Evolutionary conservation across 2,797 vertebrate species (phyloP), one percentile per base, ranked within the genome.

Genomic region (Enteromius viviparus): DNA sequence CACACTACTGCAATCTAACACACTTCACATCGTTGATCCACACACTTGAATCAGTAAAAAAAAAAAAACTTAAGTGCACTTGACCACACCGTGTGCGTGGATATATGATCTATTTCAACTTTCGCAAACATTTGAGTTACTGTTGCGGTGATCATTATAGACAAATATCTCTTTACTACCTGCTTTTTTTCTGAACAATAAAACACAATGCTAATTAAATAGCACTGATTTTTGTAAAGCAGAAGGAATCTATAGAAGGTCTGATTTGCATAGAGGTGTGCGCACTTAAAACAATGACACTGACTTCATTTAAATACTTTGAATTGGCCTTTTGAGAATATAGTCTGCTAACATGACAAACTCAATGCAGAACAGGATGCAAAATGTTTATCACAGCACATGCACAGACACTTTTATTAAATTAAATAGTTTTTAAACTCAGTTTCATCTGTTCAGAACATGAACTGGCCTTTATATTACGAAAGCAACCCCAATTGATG

Each of bases 401-500:
- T 58, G 21, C 72, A 58, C 32, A 76, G n/a, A 23, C 21, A 75
- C 32, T 58, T 19, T 26, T 42, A 76, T 42, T 62, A 19, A 29
- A 47, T 40, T 62, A 21, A 47, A 62, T 62, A 11, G 34, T 26
- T 76, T 75, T 40, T 40, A 58, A 58, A 58, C 17, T n/a, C 12
- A 47, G 0, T 75, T n/a, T 45, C 21, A 23, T 76, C 74, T 29
- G 23, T 76, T 62, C 9, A 62, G 15, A 26, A 76, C 5, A 26
- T 62, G n/a, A 4, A 19, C 37, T 10, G 7, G 55, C 53, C 21
- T 55, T 74, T 74, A 37, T n/a, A 37, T 74, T 40, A 58, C 34
- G 58, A 76, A 58, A 58, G 34, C 51, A 76, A 70, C 68, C n/a
- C 40, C 68, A 70, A 58, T 8, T 40, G 21, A 58, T 15, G 58